These are phyloP conservation scores for Dicrostonyx torquatus DNA, from an alignment of 2,797 vertebrate genomes.

Conservation along the genomic window DNA sequence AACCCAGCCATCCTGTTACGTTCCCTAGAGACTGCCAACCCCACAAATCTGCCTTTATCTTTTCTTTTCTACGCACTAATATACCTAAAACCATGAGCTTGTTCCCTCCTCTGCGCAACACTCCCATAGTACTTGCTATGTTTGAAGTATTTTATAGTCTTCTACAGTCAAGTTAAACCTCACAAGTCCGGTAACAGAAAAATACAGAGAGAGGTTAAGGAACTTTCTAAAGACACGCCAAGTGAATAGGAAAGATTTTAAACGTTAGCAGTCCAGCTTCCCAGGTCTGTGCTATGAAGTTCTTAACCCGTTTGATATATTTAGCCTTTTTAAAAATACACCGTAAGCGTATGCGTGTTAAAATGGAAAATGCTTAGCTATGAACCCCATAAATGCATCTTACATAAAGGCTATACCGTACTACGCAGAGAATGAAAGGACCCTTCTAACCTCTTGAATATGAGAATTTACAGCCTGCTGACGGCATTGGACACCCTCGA, in stretches of 20 bases:
- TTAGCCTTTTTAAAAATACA: not conserved
- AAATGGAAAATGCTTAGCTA: not conserved
- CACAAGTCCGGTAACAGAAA: not conserved
- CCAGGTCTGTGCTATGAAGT: not conserved
- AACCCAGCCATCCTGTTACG: not conserved
- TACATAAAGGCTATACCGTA: not conserved
- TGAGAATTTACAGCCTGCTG: not conserved
- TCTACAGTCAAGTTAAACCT: not conserved
- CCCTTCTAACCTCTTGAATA: not conserved
- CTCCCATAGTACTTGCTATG: not conserved
- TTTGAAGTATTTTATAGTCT: not conserved
- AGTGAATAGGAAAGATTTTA: not conserved
- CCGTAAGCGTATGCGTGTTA: not conserved
- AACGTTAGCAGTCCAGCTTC: not conserved
- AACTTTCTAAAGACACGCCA: not conserved
- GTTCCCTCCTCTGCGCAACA: not conserved
- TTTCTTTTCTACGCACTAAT: slow-evolving; percentile 11
- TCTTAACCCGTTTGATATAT: not conserved
- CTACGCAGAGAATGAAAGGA: not conserved
- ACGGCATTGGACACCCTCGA: not conserved
- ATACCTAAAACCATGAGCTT: not conserved
- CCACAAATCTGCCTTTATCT: not conserved
- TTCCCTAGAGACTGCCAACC: not conserved
- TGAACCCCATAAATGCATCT: not conserved
- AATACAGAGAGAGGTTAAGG: not conserved